These are phyloP conservation scores for Drepana arcuata DNA, from an alignment of 1,140 invertebrate genomes.

Conservation along the genomic window DNA sequence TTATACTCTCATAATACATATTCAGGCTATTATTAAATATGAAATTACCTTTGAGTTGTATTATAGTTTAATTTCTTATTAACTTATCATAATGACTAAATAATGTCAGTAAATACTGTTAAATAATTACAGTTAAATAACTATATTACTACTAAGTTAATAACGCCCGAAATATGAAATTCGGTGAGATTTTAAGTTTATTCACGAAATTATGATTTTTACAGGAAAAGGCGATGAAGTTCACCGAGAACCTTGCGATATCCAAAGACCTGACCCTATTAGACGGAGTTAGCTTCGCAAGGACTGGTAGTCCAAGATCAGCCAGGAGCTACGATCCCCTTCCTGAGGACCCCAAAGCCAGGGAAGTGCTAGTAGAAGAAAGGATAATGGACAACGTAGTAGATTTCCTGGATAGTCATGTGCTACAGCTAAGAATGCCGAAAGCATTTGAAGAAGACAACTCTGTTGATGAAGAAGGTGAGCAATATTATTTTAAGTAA, in stretches of 20 bases:
- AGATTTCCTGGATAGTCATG: conserved; percentile 84
- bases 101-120: too few species aligned
- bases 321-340: conserved; percentile 56
- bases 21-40: too few species aligned
- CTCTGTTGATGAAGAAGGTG: conserved; percentile 77
- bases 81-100: too few species aligned
- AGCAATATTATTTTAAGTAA: too few species aligned
- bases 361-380: conserved; percentile 50
- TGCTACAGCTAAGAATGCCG: conserved; percentile 83
- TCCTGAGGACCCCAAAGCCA: conserved; percentile 46
- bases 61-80: too few species aligned
- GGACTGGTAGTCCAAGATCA: conserved; percentile 49
- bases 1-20: too few species aligned
- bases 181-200: too few species aligned
- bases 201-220: too few species aligned
- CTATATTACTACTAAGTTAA: too few species aligned
- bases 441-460: conserved; percentile 77
- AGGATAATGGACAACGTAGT: conserved; percentile 82
- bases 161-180: too few species aligned
- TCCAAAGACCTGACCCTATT: conserved; percentile 45
- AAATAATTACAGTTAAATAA: too few species aligned
- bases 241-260: conserved; percentile 52
- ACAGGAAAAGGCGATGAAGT: conserved; percentile 64
- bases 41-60: too few species aligned
- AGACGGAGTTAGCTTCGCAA: conserved; percentile 47